Evolutionary conservation across 2,888 invertebrate genomes (phyloP).

Genomic region (Oegoconia quadripuncta): DNA sequence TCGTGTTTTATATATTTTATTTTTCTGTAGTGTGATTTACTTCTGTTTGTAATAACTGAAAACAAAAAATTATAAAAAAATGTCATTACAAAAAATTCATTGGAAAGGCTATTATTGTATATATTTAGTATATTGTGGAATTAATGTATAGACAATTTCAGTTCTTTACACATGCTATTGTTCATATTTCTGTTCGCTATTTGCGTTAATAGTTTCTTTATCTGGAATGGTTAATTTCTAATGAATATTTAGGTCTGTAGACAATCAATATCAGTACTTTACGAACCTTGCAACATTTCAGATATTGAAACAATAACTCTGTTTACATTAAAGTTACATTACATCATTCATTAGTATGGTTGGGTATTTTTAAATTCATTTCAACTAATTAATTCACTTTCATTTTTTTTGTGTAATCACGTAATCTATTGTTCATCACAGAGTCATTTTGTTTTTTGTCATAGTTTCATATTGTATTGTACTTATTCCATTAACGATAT

Average conservation of each 20-base stretch:
- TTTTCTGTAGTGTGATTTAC: slow-evolving; percentile 74
- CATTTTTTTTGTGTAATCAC: slow-evolving; percentile 50
- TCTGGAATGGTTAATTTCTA: slow-evolving; percentile 25
- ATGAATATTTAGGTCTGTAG: no score
- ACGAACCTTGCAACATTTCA: slow-evolving; percentile 38
- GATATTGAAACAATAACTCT: slow-evolving; percentile 33
- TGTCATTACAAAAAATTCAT: slow-evolving; percentile 53
- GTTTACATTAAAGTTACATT: slow-evolving; percentile 43
- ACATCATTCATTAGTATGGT: slow-evolving; percentile 59
- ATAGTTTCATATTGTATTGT: slow-evolving; percentile 73
- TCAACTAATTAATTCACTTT: slow-evolving; percentile 53
- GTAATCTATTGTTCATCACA: slow-evolving; percentile 42
- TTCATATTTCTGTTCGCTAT: slow-evolving; percentile 42
- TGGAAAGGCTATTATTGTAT: slow-evolving; percentile 60
- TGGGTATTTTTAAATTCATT: slow-evolving; percentile 63
- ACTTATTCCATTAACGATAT: slow-evolving; percentile 76
- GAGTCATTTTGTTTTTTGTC: slow-evolving; percentile 53
- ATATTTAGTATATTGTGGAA: slow-evolving; percentile 68
- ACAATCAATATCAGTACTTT: no score
- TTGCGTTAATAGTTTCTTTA: slow-evolving; percentile 37
- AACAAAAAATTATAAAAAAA: slow-evolving; percentile 63
- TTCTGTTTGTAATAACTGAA: slow-evolving; percentile 71
- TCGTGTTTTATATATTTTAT: slow-evolving; percentile 71
- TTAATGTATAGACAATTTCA: slow-evolving; percentile 62
- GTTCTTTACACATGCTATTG: slow-evolving; percentile 49